Conservation (phyloP, 64 coral and sea anemone species). For the Trachythela sp. region DNA sequence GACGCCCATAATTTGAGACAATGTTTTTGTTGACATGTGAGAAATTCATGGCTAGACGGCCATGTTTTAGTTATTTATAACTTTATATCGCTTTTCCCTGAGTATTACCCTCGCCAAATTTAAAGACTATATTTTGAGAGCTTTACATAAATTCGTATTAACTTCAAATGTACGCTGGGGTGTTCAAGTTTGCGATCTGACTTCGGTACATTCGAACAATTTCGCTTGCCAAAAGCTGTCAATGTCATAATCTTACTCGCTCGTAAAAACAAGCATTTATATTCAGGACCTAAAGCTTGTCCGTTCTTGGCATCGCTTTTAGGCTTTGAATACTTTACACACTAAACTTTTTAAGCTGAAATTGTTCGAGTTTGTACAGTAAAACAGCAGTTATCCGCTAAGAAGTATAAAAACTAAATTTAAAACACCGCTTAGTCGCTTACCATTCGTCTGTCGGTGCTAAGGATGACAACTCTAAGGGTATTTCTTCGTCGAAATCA, state of each 20-base stretch:
- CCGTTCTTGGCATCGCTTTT: background rate
- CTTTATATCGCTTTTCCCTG: background rate
- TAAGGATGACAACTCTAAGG: background rate
- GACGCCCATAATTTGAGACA: background rate
- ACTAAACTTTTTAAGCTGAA: background rate
- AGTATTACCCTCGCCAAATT: background rate
- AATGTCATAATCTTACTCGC: background rate
- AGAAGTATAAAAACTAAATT: background rate
- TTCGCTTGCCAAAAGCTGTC: background rate
- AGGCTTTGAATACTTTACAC: background rate
- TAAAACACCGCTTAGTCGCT: background rate
- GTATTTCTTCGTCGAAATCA: background rate
- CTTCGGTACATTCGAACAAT: background rate
- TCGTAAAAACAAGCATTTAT: background rate
- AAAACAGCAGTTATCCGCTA: background rate
- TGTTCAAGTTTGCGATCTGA: background rate
- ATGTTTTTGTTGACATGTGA: background rate
- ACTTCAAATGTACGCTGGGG: background rate
- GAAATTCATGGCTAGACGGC: background rate
- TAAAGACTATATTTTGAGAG: background rate
- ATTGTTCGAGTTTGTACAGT: background rate
- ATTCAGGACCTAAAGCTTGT: background rate
- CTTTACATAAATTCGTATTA: background rate
- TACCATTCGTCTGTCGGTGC: constrained; percentile 2
- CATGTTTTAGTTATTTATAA: background rate